A percentile compares a stretch with the other conserved stretches of the same genome.
phyloP scores from a whole-genome alignment of 2,797 vertebrate species.

The Lemur catta region DNA sequence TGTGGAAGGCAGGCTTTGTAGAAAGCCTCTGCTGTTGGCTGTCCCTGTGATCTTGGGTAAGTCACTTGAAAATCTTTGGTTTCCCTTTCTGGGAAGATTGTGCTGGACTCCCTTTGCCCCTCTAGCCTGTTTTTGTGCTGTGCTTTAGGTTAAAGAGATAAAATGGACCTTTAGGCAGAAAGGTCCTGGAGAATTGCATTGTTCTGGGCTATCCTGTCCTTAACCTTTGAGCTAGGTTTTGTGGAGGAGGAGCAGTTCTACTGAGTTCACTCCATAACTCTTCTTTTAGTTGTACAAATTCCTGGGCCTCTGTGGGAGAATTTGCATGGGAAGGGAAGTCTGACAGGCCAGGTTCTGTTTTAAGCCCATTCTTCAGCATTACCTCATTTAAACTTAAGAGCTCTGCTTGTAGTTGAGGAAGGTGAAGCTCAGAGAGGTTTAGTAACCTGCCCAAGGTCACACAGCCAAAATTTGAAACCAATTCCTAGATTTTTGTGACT shows the following conservation, averaged over 20 bases:
- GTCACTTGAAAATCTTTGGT: background rate
- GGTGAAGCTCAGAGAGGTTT: conserved; percentile 4
- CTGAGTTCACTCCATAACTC: background rate
- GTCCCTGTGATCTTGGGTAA: background rate
- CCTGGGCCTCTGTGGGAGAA: background rate
- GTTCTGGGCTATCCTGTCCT: background rate
- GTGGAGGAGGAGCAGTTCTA: background rate
- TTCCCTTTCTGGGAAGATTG: conserved; percentile 8
- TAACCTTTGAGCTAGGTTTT: background rate
- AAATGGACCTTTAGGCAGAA: background rate
- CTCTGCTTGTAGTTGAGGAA: conserved; percentile 13
- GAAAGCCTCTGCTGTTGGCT: background rate
- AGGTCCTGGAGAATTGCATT: background rate
- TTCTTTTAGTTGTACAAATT: background rate
- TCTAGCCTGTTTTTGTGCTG: background rate
- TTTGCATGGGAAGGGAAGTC: background rate
- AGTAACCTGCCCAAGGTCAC: background rate
- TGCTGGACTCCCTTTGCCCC: background rate
- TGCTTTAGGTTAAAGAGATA: conserved; percentile 37
- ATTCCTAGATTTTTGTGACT: background rate
- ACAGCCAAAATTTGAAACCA: background rate
- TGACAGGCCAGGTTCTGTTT: background rate
- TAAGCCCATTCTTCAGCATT: background rate
- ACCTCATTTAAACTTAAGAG: background rate
- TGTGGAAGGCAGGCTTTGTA: background rate